Percentiles rank a stretch among this genome's conserved stretches.
phyloP scores from a whole-genome alignment of 1,140 invertebrate genomes.

The Drosophila rufa region DNA sequence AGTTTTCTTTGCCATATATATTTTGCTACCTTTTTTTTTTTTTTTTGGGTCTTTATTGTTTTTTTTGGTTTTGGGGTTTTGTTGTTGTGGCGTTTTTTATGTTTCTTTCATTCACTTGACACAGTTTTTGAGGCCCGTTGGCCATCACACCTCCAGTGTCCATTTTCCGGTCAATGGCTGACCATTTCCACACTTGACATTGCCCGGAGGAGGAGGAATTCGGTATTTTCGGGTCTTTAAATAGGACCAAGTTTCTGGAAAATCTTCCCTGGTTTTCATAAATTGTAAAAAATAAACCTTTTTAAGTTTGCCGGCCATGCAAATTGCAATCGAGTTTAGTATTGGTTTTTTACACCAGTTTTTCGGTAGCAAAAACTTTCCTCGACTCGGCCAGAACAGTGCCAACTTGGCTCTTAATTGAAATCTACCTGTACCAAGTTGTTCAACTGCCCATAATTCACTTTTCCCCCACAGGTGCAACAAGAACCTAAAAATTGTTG shows the following conservation, averaged over 20 bases:
- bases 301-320: background rate
- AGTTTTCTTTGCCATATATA: slow-evolving; percentile 17
- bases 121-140: slow-evolving; percentile 47
- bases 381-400: slow-evolving; percentile 2
- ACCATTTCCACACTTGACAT: slow-evolving; percentile 66
- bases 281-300: background rate
- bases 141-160: slow-evolving; percentile 36
- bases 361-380: slow-evolving; percentile 2
- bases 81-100: slow-evolving; percentile 31
- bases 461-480: slow-evolving; percentile 31
- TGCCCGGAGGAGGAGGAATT: slow-evolving; percentile 26
- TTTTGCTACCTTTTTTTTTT: slow-evolving; percentile 7
- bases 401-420: slow-evolving; percentile 67
- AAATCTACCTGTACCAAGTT: slow-evolving; percentile 63
- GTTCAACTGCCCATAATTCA: slow-evolving; percentile 71
- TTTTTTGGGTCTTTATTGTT: slow-evolving; percentile 2
- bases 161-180: slow-evolving; percentile 53
- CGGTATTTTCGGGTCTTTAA: slow-evolving; percentile 27
- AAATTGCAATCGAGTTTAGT: background rate
- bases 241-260: slow-evolving; percentile 33
- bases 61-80: background rate
- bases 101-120: slow-evolving; percentile 55
- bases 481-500: slow-evolving; percentile 23
- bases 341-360: slow-evolving; percentile 12
- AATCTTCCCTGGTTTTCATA: slow-evolving; percentile 6